Evolutionary conservation across 92 coral and sea anemone species (phyloP), one percentile per base, ranked within the genome.

Genomic region (Porites rus): DNA sequence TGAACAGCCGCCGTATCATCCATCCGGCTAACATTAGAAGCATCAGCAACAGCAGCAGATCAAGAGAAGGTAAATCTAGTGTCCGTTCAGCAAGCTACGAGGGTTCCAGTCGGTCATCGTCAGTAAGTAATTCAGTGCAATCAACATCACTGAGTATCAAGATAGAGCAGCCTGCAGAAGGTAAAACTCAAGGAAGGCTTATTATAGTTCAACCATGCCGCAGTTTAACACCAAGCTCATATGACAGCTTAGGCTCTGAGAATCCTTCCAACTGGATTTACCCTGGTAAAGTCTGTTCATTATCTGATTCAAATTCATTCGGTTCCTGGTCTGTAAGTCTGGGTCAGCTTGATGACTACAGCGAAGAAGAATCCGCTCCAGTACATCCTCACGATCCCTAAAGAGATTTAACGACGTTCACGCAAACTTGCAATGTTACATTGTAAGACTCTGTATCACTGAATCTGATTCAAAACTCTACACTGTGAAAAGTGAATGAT

Each of bases 291-390:
- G 10, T 25, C 14, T 6, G 1, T 7, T 11, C 31, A 69, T 51
- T 51, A 14, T 52, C 14, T 9, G 84, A 79, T 6, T 52, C 65
- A 20, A 79, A 74, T 10, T 79, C 65, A 51, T 5, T 79, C 10
- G 64, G 60, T 14, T 51, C 84, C 16, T 79, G 59, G 43, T 20
- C 84, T 13, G 65, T 21, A 2, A 69, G 52, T 64, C 18, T 51
- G 14, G 43, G 7, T 12, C 63, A 66, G 11, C 17, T 79, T 25
- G 84, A 79, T 22, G 16, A n/a, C 51, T 28, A 16, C 12, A 79
- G 84, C 24, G 84, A 79, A 22, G 75, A 79, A 10, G 84, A 66
- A 8, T 79, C 84, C 4, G 66, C 62, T 51, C 18, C 22, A 67
- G 75, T 79, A 6, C 66, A 51, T 67, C 84, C 83, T 20, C 20